Evolutionary conservation across 2,888 invertebrate species (phyloP), one percentile per base, ranked within the genome.

Genomic region (Odontocolon sp.): DNA sequence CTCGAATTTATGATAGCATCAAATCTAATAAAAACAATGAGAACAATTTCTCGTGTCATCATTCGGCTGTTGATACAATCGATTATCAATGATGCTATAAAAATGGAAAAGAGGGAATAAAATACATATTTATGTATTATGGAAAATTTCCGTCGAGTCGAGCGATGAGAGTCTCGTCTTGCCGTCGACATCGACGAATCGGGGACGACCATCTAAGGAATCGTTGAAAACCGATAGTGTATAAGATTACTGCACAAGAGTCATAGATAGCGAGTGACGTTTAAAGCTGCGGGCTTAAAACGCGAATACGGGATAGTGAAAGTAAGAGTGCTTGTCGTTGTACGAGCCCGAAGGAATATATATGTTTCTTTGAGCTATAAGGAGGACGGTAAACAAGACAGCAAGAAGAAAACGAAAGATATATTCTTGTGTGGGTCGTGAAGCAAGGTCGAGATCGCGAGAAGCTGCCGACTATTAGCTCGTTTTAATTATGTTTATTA

Each of bases 401-500:
- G 67, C 42, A 36, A n/a, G 33, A 52, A 68, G 68, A 68, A 63
- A 57, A 33, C 26, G 54, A 77, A 69, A 64, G 68, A 69, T n/a
- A n/a, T n/a, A n/a, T 23, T 33, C 21, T 59, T 42, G 64, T 73
- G 77, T 73, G 72, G 77, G 72, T 28, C 68, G 67, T 28, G 45
- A 16, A 31, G 42, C 77, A 77, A 77, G 72, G 77, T 77, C 72
- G 71, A 6, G n/a, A 23, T 71, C 28, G 4, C 56, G 1, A 56
- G 33, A 40, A 28, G 54, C 40, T 64, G 36, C n/a, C 2, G 26
- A 2, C 50, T 64, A 73, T 69, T 77, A 61, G 42, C 77, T 64
- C 66, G 36, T 67, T 71, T 77, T 71, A 77, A 77, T 77, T 77
- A 77, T 71, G n/a, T 63, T 71, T 63, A 77, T 77, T 64, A 77